Evolutionary conservation across 2,113 vertebrate genomes (phyloP), one percentile per base, ranked within the genome.

Genomic region (Pleuronectes platessa): DNA sequence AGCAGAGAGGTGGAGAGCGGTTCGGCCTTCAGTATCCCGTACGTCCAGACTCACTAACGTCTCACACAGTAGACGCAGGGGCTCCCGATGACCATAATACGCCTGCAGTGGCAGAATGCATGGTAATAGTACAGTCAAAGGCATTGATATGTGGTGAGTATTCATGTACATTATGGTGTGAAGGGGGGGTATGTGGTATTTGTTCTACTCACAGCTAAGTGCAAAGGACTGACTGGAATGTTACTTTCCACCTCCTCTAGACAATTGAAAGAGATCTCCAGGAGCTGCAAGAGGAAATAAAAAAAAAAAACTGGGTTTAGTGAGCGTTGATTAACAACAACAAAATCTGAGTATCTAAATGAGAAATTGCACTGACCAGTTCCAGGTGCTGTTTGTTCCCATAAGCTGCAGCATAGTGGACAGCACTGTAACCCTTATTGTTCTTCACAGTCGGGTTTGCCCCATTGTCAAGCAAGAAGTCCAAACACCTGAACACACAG

Each of bases 201-300:
- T 23, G 5, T 23, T 4, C 54, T 59, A 98, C 97, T 98, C 72
- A 99, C 98, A 95, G 97, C 97, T 94, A 99, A 96, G 94, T 99
- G 98, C 95, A 99, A 93, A 91, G 97, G 97, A 91, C 98, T 99
- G 91, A 97, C 95, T 71, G 97, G 97, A 90, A 97, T 90, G 87
- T 95, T 96, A 92, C 96, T 98, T 89, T 99, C 97, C 90, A 95
- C 96, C 53, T 98, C 96, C 88, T 97, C 96, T 82, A 99, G 92
- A 93, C 98, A 98, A 94, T 98, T 98, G 92, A 98, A 97, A 35
- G 97, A 98, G 95, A 98, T 97, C 92, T 98, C 98, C 94, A 99
- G 93, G 78, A 99, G 96, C 98, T 99, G 89, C 31, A 88, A 87
- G 0, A 20, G 3, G 45, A 61, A 61, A 64, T 20, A 37, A 61